Base-by-base conservation (phyloP, 2,797 vertebrate genomes). In the Enteromius trimaculatus region DNA sequence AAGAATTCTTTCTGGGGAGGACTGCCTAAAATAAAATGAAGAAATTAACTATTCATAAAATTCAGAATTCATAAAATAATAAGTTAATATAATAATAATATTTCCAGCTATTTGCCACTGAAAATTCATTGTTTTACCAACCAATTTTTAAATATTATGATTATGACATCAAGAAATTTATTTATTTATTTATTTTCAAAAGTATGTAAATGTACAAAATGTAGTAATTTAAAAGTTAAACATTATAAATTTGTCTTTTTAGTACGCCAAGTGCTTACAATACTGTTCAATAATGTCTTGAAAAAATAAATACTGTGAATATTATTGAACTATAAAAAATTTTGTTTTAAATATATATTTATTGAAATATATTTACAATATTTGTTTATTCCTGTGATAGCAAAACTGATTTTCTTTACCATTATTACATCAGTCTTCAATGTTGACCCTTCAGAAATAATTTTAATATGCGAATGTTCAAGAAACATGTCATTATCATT, bases 11-110 rank as follows among this genome's bases (percentile, higher is more conserved):
- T 82, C 9, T 81, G 17, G 14, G 39, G 37, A 80, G 3, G 6
- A 16, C 58, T 31, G 23, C 13, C 21, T 23, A n/a, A 71, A 71
- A 71, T 62, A 47, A 60, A 80, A 80, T 31, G 2, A 79, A 51
- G 29, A 9, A 55, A 58, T 69, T 11, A 55, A 16, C 66, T n/a
- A 34, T 34, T n/a, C n/a, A n/a, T n/a, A n/a, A n/a, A n/a, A n/a
- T n/a, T n/a, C n/a, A n/a, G 23, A 9, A 44, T 16, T 44, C 10
- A 26, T 60, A 26, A 77, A 77, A 26, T 31, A 19, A 9, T n/a
- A 7, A 42, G 4, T 55, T 3, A 6, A 23, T n/a, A 42, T 39
- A 39, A 58, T n/a, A 21, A 21, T 47, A 77, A 39, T 29, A 17
- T 34, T 34, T 64, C 2, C 13, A 31, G 31, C 23, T 34, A 74